These are phyloP conservation scores for Hypercompe scribonia DNA, from an alignment of 2,888 invertebrate genomes.

Conservation along the genomic window DNA sequence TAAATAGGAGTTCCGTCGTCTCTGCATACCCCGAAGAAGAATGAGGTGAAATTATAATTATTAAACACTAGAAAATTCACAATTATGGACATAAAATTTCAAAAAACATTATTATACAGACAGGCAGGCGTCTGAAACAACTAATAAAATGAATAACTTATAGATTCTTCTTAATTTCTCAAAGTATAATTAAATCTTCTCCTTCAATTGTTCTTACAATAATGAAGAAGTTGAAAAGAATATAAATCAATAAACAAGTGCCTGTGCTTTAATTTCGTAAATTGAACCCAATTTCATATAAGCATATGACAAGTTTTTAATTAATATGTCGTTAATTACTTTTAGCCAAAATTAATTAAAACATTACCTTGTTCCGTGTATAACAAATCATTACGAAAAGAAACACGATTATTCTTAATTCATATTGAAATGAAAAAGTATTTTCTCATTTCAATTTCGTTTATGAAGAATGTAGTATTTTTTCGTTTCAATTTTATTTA, in stretches of 20 bases:
- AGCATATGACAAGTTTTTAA: not conserved
- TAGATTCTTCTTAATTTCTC: no score
- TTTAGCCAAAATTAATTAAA: conserved; percentile 4
- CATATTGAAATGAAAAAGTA: not conserved
- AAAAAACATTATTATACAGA: no score
- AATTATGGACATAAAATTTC: no score
- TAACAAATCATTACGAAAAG: not conserved
- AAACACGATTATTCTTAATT: conserved; percentile 3
- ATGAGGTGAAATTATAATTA: no score
- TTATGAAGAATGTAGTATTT: conserved; percentile 33
- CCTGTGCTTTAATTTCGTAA: not conserved
- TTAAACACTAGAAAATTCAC: no score
- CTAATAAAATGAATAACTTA: no score
- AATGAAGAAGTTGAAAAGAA: not conserved
- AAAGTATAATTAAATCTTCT: no score
- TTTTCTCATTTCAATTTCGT: conserved; percentile 34
- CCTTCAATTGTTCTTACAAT: not conserved
- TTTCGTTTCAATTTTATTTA: conserved; percentile 42
- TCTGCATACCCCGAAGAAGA: no score
- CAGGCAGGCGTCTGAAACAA: no score
- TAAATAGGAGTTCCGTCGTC: no score
- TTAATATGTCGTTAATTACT: not conserved
- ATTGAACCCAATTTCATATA: not conserved
- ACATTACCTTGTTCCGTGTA: not conserved
- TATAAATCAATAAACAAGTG: not conserved